Evolutionary conservation across 2,113 vertebrate genomes (phyloP), one percentile per base, ranked within the genome.

Genomic region (Psammodynastes pulverulentus): DNA sequence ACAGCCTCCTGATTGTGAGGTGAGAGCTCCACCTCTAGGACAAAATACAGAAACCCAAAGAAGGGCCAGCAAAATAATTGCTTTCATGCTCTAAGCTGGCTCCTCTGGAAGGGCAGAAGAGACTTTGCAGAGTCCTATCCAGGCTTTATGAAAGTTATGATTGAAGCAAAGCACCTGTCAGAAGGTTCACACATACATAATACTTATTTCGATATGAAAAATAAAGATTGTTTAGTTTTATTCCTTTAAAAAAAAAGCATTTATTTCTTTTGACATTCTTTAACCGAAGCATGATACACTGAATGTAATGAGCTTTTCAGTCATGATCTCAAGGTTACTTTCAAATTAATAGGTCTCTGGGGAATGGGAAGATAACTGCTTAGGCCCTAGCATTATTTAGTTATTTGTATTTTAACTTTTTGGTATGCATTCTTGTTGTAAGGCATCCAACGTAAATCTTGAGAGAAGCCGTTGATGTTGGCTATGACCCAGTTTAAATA

Each of bases 401-500:
- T 86, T 84, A 51, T 56, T 94, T 84, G 87, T 90, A 49, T 88
- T 0, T 0, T 58, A 1, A 91, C 24, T 89, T 91, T 58, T 53
- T 5, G 53, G 39, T 89, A 26, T 58, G 88, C 87, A 86, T 91
- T 94, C 87, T 94, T 45, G 13, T 13, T 90, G 29, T 90, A 2
- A 88, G 24, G 52, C 95, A 92, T 95, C 92, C 94, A 94, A 7
- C 93, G 79, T 91, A 86, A 51, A 91, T 94, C 95, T 96, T 94
- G 93, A 29, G 94, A 96, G 89, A 94, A 88, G 94, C 93, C 95
- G 94, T 92, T 94, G 52, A 95, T 87, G 49, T 49, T 97, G 95
- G 96, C 96, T 79, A 88, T 84, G 1, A 91, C 95, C 96, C 96
- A 97, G 92, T 92, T 89, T 93, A 95, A 97, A 92, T 1, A 93